These are phyloP conservation scores for Mactra quadrangularis DNA, from an alignment of 1,140 invertebrate species.

Conservation along the genomic window DNA sequence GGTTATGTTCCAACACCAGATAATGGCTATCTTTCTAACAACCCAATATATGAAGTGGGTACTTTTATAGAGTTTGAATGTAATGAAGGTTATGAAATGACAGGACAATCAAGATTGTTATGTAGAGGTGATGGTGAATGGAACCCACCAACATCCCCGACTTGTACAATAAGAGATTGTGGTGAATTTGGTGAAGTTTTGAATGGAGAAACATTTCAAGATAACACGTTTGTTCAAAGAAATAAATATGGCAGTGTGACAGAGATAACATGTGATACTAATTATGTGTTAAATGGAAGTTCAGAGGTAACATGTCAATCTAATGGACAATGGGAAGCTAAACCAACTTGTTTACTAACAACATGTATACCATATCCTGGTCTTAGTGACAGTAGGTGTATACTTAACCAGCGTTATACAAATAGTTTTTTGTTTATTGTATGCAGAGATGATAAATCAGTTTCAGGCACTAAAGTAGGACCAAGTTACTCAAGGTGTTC, in stretches of 20 bases:
- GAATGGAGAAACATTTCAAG: not conserved
- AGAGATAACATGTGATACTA: not conserved
- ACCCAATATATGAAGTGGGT: not conserved
- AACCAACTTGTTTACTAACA: constrained; percentile 4
- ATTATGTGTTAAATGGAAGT: not conserved
- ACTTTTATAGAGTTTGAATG: not conserved
- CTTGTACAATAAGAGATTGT: not conserved
- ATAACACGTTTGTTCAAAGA: not conserved
- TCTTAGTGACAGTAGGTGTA: not conserved
- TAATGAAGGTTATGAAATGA: constrained; percentile 34
- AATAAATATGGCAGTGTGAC: constrained; percentile 18
- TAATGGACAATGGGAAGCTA: constrained; percentile 2
- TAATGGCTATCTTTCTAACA: constrained; percentile 1
- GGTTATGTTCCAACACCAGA: not conserved
- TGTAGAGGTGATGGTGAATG: constrained; percentile 26
- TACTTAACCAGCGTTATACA: not conserved
- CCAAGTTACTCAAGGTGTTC: not conserved
- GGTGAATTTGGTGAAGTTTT: constrained; percentile 13
- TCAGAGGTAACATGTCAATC: not conserved
- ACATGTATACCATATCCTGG: constrained; percentile 8
- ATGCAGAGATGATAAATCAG: not conserved
- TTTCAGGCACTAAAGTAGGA: constrained; percentile 14
- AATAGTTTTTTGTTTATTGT: not conserved
- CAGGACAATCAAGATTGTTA: not conserved
- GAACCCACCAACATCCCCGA: not conserved